A percentile compares a stretch with the other conserved stretches of the same genome.
These are phyloP conservation scores for Drosophila fungiperda DNA, from an alignment of 2,888 invertebrate species.

Conservation along the genomic window DNA sequence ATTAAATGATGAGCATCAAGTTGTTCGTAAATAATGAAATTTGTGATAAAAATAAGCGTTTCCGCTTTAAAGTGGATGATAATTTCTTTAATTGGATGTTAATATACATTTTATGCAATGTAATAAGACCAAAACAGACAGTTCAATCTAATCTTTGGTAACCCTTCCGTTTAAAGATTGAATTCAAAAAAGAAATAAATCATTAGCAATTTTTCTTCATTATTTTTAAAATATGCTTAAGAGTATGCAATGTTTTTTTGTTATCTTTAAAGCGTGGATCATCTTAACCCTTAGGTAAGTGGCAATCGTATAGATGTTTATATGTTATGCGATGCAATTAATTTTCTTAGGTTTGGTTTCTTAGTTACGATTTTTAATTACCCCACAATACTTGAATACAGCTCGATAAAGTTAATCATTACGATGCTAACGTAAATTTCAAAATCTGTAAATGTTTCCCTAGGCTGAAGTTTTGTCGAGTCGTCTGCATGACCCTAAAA, in stretches of 20 bases:
- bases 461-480: neutral
- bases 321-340: neutral
- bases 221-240: slow-evolving; percentile 4
- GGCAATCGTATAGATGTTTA: too few relatives aligned
- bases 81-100: too few relatives aligned
- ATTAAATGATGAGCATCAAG: slow-evolving; percentile 27
- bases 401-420: neutral
- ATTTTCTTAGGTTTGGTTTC: neutral
- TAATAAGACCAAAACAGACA: neutral
- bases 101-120: neutral
- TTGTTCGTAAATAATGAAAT: slow-evolving; percentile 5
- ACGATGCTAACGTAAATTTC: neutral
- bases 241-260: slow-evolving; percentile 31
- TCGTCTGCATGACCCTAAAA: neutral
- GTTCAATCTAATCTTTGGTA: neutral
- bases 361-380: neutral
- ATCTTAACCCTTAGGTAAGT: slow-evolving; percentile 16
- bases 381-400: neutral
- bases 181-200: neutral
- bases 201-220: neutral
- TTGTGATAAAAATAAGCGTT: slow-evolving; percentile 6
- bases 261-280: accelerated
- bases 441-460: neutral
- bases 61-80: slow-evolving; percentile 7
- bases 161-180: neutral